phyloP scores from a whole-genome alignment of 1,140 invertebrate genomes.

The Saccostrea glomerata region DNA sequence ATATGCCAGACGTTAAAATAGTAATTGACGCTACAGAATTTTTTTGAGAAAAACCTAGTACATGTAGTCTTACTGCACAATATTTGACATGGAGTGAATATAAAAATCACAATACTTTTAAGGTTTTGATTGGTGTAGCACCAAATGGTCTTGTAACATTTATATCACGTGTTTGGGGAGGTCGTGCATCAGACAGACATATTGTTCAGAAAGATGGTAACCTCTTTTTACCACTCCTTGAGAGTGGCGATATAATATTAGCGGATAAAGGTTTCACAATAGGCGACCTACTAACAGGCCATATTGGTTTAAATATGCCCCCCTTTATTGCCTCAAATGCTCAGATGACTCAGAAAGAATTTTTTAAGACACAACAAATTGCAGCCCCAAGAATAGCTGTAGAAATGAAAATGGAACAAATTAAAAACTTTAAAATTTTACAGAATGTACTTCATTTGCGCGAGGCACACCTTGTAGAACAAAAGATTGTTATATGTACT shows the following conservation, averaged over 20 bases:
- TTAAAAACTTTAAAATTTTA: too few relatives aligned
- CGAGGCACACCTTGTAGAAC: too few relatives aligned
- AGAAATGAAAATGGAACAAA: too few relatives aligned
- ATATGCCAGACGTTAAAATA: too few relatives aligned
- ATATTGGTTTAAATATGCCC: not conserved
- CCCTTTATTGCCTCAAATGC: not conserved
- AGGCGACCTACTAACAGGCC: not conserved
- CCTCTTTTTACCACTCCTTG: not conserved
- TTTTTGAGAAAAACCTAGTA: too few relatives aligned
- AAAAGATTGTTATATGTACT: too few relatives aligned
- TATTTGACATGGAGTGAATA: too few relatives aligned
- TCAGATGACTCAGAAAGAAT: not conserved
- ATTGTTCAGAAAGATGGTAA: conserved; percentile 11
- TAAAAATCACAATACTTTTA: too few relatives aligned
- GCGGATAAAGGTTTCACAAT: conserved; percentile 18
- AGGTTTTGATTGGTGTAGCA: too few relatives aligned
- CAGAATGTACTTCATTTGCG: too few relatives aligned
- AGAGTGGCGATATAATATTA: conserved; percentile 16
- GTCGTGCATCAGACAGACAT: not conserved
- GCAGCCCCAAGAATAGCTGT: not conserved
- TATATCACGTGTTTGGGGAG: not conserved
- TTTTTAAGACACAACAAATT: not conserved
- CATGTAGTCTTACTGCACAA: too few relatives aligned
- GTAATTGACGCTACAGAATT: too few relatives aligned
- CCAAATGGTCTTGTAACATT: not conserved